Conservation (phyloP, 2,888 invertebrate genomes). For the Philonicus albiceps region DNA sequence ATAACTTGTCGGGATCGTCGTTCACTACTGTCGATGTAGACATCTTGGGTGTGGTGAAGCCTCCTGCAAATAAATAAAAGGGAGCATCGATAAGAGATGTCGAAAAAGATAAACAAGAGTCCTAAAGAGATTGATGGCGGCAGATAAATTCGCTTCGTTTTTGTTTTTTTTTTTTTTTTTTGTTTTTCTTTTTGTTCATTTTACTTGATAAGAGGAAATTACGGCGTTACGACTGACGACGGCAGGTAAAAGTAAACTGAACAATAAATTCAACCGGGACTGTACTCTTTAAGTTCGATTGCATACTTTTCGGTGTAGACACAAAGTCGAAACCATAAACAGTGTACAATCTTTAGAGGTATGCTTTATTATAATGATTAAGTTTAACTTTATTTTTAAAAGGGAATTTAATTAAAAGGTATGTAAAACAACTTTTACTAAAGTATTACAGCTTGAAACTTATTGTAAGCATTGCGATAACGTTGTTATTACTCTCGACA, state of each 20-base stretch:
- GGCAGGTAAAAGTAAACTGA: neutral
- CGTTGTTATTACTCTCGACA: too few relatives aligned
- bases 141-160: neutral
- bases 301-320: neutral
- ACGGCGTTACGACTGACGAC: neutral
- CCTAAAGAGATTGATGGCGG: neutral
- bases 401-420: neutral
- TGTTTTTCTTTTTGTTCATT: neutral
- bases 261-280: neutral
- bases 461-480: too few relatives aligned
- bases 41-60: slow-evolving; percentile 39
- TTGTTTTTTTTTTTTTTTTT: too few relatives aligned
- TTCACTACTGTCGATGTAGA: slow-evolving; percentile 45
- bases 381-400: neutral
- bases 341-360: neutral
- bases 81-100: neutral
- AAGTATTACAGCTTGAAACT: neutral
- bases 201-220: neutral
- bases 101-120: neutral
- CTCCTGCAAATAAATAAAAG: slow-evolving; percentile 26
- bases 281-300: neutral
- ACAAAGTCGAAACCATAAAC: neutral
- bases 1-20: slow-evolving; percentile 65
- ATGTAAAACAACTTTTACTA: neutral
- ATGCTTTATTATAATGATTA: too few relatives aligned